Base-by-base conservation (phyloP, 2,888 invertebrate species). In the Stenolophus ochropezus region DNA sequence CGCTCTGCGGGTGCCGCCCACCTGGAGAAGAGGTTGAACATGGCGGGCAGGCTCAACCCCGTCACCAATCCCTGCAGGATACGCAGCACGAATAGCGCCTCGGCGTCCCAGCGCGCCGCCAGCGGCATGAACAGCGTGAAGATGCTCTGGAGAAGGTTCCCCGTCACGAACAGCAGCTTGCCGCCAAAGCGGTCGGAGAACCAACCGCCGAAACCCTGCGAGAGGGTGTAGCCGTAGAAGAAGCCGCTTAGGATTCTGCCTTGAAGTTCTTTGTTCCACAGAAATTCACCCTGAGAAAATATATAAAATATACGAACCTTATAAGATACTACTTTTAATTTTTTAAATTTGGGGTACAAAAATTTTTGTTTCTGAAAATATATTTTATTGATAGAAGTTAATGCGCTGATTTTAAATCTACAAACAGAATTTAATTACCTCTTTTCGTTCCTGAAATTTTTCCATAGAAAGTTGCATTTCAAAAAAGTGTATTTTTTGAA, bases 231-330 rank as follows among this genome's bases (percentile, higher is more conserved):
- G 73, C 91, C 91, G 83, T 91, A 92, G 87, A 91, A 93, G 85
- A 92, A 91, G 2, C 91, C 89, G 4, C 91, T 90, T 1, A 92
- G 87, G 65, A 93, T 87, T 0, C 87, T 85, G 18, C 92, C 91
- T 85, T 92, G 90, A 14, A 89, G 87, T 4, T 87, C 86, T 79
- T 91, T 91, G 33, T 89, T 88, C 93, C 93, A 93, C 0, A 88
- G 86, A 82, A 92, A 90, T 82, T 91, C 90, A 2, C 90, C 90
- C 84, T 85, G 75, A 20, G 83, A 47, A 16, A 51, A 51, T n/a
- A n/a, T n/a, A 51, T 16, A 16, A 51, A 51, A 51, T n/a, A 51
- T 51, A 2, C 18, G 2, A 51, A 51, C 1, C 5, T 16, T 14
- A 51, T 16, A 16, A 49, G 49, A 0, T 14, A 6, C 4, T 11